Conservation (phyloP, 1,140 invertebrate genomes). For the Antheraea pernyi region DNA sequence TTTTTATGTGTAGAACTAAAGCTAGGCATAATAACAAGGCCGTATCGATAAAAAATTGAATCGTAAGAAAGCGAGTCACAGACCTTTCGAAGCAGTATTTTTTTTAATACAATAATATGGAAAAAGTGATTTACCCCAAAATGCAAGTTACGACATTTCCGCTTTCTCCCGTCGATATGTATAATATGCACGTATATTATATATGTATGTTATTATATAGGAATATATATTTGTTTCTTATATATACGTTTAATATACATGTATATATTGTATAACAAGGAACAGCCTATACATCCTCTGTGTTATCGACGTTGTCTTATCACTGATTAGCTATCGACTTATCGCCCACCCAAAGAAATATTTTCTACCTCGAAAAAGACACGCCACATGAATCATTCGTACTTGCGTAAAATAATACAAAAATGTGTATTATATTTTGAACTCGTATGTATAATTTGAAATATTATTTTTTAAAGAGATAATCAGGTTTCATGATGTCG, state of each 20-base stretch:
- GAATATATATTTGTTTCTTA: too few species aligned
- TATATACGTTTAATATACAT: not conserved
- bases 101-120: too few species aligned
- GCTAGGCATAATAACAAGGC: too few species aligned
- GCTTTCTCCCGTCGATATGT: too few species aligned
- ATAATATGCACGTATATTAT: too few species aligned
- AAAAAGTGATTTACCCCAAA: too few species aligned
- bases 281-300: slow-evolving; percentile 42
- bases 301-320: slow-evolving; percentile 63
- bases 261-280: not conserved
- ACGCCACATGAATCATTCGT: slow-evolving; percentile 14
- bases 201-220: too few species aligned
- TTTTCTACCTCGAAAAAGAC: slow-evolving; percentile 44
- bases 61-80: too few species aligned
- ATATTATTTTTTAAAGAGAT: slow-evolving; percentile 6
- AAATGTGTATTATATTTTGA: not conserved
- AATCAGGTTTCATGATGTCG: not conserved
- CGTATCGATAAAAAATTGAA: too few species aligned
- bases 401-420: slow-evolving; percentile 1
- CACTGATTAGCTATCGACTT: slow-evolving; percentile 74
- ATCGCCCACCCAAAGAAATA: slow-evolving; percentile 61
- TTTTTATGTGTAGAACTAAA: too few species aligned
- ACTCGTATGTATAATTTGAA: not conserved
- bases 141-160: too few species aligned
- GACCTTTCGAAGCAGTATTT: too few species aligned